A percentile compares a stretch with the other conserved stretches of the same genome.
Evolutionary conservation across 2,113 vertebrate genomes (phyloP).

Genomic region (Blennius ocellaris): DNA sequence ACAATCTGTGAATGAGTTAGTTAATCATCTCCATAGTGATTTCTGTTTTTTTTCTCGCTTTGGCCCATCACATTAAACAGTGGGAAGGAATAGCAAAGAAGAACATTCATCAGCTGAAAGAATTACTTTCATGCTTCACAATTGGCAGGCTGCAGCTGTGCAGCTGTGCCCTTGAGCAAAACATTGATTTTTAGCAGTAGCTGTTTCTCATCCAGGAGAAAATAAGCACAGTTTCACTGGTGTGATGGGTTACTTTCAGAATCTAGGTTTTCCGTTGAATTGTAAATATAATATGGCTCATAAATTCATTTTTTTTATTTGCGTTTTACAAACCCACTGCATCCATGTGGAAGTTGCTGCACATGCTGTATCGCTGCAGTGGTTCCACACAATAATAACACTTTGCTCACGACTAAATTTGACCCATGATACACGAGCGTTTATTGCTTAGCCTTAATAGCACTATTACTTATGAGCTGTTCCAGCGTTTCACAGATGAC

Average conservation of each 20-base stretch:
- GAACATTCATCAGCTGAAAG: constrained; percentile 17
- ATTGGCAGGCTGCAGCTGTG: constrained; percentile 18
- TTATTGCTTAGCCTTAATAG: constrained; percentile 19
- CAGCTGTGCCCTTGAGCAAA: constrained; percentile 34
- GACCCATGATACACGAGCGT: constrained; percentile 7
- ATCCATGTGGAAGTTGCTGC: too few relatives aligned
- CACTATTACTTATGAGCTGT: constrained; percentile 10
- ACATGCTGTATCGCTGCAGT: too few relatives aligned
- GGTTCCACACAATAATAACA: background rate
- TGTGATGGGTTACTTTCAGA: too few relatives aligned
- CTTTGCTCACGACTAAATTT: constrained; percentile 12
- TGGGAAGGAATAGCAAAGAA: background rate
- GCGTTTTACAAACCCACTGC: too few relatives aligned
- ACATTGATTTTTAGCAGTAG: constrained; percentile 27
- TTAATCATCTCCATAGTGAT: constrained; percentile 19
- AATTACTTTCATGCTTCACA: constrained; percentile 3
- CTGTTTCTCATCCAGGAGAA: too few relatives aligned
- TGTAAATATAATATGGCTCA: too few relatives aligned
- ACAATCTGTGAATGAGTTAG: constrained; percentile 36
- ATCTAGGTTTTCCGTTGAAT: too few relatives aligned
- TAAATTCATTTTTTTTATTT: too few relatives aligned
- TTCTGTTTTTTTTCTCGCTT: constrained; percentile 15
- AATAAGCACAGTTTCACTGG: too few relatives aligned
- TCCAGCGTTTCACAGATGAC: constrained; percentile 25
- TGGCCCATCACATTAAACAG: constrained; percentile 1